A percentile compares a stretch with the other conserved stretches of the same genome.
Evolutionary conservation across 2,888 invertebrate species (phyloP).

Genomic region (Caenorhabditis angaria): DNA sequence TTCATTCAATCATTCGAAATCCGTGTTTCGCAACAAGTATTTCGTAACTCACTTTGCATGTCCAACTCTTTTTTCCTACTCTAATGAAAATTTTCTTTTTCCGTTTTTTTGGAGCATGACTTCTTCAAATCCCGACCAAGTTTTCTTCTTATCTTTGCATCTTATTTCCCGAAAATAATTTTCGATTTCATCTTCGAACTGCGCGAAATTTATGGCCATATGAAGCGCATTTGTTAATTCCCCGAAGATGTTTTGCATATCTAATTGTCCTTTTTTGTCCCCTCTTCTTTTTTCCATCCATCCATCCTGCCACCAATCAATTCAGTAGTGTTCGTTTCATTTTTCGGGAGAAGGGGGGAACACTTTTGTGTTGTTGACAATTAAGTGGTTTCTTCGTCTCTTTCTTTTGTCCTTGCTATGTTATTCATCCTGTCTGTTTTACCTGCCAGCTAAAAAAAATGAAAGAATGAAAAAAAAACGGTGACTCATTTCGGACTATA

Average conservation of each 20-base stretch:
- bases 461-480: not conserved
- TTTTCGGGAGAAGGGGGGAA: not conserved
- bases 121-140: not conserved
- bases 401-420: not conserved
- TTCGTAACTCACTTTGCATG: not conserved
- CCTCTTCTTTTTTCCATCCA: no score
- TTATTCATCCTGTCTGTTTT: not conserved
- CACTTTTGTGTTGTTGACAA: slow-evolving; percentile 4
- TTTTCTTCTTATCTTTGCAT: not conserved
- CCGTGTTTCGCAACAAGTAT: slow-evolving; percentile 6
- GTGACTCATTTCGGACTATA: not conserved
- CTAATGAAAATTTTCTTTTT: not conserved
- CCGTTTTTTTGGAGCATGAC: no score
- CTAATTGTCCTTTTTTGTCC: not conserved
- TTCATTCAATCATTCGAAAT: slow-evolving; percentile 43
- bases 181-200: not conserved
- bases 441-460: not conserved
- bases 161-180: not conserved
- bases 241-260: not conserved
- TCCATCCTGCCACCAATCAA: not conserved
- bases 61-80: not conserved
- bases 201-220: not conserved
- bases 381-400: not conserved
- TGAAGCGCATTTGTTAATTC: not conserved
- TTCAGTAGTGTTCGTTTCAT: slow-evolving; percentile 1